Percentiles rank a stretch among this genome's conserved stretches.
Evolutionary conservation across 2,113 vertebrate genomes (phyloP).

Genomic region (Atrichornis clamosus): DNA sequence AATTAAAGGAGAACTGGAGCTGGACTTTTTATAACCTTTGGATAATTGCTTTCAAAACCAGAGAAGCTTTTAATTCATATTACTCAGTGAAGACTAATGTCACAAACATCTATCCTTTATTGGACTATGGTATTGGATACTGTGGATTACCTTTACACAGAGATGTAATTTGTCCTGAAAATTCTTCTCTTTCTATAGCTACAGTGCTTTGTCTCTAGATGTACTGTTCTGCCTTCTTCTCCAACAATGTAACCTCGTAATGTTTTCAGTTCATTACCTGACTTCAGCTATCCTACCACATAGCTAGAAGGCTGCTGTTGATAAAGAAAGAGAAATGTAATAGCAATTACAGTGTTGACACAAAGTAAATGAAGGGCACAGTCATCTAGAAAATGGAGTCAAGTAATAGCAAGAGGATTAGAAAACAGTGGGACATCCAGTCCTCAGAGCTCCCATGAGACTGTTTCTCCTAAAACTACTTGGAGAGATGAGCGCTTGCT

Average conservation of each 20-base stretch:
- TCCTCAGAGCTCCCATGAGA: neutral
- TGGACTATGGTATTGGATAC: neutral
- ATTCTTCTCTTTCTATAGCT: neutral
- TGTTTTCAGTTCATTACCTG: neutral
- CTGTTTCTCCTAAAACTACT: neutral
- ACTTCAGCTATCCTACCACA: neutral
- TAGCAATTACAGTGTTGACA: neutral
- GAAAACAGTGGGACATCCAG: neutral
- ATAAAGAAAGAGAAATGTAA: neutral
- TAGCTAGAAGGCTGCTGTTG: neutral
- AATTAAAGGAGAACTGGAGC: neutral
- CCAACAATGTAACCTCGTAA: neutral
- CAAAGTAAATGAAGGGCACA: conserved; percentile 1
- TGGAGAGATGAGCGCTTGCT: neutral
- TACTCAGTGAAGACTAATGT: neutral
- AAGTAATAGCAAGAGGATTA: neutral
- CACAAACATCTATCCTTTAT: neutral
- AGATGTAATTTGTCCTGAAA: conserved; percentile 7
- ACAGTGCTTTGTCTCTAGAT: neutral
- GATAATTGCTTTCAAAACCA: conserved; percentile 41
- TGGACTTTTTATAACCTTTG: conserved; percentile 5
- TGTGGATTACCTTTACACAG: neutral
- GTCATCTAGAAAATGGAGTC: neutral
- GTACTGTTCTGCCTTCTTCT: neutral
- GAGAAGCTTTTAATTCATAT: neutral